Percentiles rank a stretch among this genome's conserved stretches.
Evolutionary conservation across 2,888 invertebrate species (phyloP).

Genomic region (Ligdia adustata): DNA sequence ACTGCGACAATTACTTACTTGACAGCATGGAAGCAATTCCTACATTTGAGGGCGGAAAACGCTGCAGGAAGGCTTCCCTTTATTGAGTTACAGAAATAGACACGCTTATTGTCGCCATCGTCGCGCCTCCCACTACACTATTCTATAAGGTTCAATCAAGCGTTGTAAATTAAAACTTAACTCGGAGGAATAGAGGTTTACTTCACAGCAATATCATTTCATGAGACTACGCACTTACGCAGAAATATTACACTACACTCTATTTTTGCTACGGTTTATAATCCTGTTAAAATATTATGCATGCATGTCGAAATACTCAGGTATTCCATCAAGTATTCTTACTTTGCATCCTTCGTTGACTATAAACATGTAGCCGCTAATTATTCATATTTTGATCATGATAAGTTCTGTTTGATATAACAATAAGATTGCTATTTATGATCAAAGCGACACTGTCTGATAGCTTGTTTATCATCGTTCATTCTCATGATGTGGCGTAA

Average conservation of each 20-base stretch:
- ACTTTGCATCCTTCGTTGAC: constrained; percentile 1
- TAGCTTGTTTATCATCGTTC: constrained; percentile 48
- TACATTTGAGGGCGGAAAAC: constrained; percentile 82
- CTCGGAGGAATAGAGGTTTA: not conserved
- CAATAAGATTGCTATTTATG: constrained; percentile 43
- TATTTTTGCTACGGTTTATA: not conserved
- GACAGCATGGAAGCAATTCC: constrained; percentile 82
- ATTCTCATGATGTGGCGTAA: constrained; percentile 45
- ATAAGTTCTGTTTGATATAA: constrained; percentile 15
- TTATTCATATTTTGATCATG: constrained; percentile 40
- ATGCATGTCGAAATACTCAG: not conserved
- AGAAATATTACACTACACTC: too few relatives aligned
- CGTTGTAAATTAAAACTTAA: not conserved
- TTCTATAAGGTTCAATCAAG: constrained; percentile 9
- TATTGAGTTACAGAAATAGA: constrained; percentile 62
- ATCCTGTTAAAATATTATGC: not conserved
- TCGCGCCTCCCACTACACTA: constrained; percentile 31
- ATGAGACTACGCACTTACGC: too few relatives aligned
- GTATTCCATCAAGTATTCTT: not conserved
- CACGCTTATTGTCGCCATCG: constrained; percentile 52
- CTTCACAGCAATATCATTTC: too few relatives aligned
- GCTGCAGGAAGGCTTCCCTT: constrained; percentile 80
- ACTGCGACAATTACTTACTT: constrained; percentile 81
- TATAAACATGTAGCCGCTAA: constrained; percentile 12
- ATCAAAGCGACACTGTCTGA: constrained; percentile 49